phyloP scores from a whole-genome alignment of 2,113 vertebrate genomes.

The Cervus canadensis region DNA sequence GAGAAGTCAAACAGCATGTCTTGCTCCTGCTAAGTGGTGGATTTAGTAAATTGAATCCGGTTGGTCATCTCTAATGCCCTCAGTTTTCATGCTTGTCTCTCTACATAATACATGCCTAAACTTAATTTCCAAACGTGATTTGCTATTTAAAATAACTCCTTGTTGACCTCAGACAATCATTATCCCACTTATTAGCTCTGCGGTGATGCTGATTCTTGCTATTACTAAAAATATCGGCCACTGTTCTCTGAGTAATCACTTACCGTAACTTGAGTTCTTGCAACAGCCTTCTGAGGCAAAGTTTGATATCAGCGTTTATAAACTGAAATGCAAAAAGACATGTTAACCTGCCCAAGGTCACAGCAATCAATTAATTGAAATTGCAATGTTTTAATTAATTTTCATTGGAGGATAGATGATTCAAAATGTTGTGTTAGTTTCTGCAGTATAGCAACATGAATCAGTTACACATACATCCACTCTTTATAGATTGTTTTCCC shows the following conservation, averaged over 20 bases:
- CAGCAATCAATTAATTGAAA: not conserved
- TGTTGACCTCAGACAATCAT: not conserved
- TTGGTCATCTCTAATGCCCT: not conserved
- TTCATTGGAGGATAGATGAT: not conserved
- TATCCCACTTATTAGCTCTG: not conserved
- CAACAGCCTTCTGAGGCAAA: not conserved
- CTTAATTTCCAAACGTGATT: conserved; percentile 1
- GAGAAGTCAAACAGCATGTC: not conserved
- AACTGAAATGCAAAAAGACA: not conserved
- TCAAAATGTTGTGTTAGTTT: not conserved
- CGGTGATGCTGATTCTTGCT: not conserved
- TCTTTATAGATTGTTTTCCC: not conserved
- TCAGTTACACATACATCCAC: not conserved
- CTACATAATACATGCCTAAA: not conserved
- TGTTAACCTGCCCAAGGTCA: not conserved
- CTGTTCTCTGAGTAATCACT: not conserved
- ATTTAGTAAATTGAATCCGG: not conserved
- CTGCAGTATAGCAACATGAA: not conserved
- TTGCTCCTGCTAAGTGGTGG: not conserved
- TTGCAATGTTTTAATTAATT: not conserved
- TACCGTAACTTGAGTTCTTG: not conserved
- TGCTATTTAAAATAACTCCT: not conserved
- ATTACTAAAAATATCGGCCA: not conserved
- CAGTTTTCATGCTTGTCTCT: not conserved
- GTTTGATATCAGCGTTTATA: not conserved